These are phyloP conservation scores for Salvelinus alpinus DNA, from an alignment of 2,113 vertebrate species.

Conservation along the genomic window DNA sequence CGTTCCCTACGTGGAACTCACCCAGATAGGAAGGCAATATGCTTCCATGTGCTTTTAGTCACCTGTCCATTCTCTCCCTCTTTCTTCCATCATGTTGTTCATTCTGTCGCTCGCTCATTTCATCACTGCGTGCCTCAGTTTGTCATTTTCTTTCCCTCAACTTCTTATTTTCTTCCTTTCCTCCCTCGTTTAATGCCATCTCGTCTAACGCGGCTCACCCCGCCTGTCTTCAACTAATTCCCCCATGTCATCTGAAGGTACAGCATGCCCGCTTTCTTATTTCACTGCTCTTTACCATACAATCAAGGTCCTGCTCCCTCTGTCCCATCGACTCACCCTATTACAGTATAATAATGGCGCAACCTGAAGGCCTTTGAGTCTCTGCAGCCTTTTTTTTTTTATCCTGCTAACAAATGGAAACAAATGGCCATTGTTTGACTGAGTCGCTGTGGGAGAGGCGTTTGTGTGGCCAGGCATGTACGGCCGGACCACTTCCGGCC, in stretches of 20 bases:
- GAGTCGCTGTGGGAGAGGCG: no score
- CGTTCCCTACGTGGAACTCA: not conserved
- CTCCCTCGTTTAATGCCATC: not conserved
- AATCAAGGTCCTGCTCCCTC: slow-evolving; percentile 1
- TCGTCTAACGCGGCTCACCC: not conserved
- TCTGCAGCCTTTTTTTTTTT: slow-evolving; percentile 15
- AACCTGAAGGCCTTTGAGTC: not conserved
- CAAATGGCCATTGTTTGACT: slow-evolving; percentile 30
- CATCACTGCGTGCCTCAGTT: not conserved
- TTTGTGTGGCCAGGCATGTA: slow-evolving; percentile 15
- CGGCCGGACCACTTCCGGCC: not conserved
- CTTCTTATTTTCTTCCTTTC: not conserved
- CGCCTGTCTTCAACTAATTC: not conserved
- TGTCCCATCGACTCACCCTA: slow-evolving; percentile 15
- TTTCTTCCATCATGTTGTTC: not conserved
- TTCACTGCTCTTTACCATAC: not conserved
- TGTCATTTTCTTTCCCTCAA: not conserved
- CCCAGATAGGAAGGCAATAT: not conserved
- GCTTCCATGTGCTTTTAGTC: not conserved
- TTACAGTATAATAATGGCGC: slow-evolving; percentile 4
- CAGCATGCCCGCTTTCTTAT: not conserved
- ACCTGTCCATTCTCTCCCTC: not conserved
- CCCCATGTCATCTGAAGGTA: not conserved
- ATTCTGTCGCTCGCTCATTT: not conserved
- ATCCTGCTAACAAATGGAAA: slow-evolving; percentile 48